Percentiles rank a stretch among this genome's conserved stretches.
These are phyloP conservation scores for Donacobius atricapilla DNA, from an alignment of 2,113 vertebrate genomes.

Conservation along the genomic window DNA sequence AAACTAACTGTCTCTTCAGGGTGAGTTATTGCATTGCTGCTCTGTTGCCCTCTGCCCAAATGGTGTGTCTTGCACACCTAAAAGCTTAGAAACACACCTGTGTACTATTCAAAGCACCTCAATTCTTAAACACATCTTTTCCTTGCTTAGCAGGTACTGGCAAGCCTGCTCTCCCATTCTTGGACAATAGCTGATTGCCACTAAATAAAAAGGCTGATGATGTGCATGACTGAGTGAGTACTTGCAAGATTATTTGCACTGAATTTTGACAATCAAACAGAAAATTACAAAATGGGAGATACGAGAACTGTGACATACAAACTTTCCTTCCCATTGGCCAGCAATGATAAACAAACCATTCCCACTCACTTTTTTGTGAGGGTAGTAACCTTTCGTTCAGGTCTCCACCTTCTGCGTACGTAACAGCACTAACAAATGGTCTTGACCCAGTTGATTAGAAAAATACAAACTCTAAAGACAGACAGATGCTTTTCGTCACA, in stretches of 20 bases:
- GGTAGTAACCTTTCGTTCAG: not conserved
- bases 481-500: not conserved
- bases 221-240: not conserved
- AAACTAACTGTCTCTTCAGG: rapidly evolving
- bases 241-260: not conserved
- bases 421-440: not conserved
- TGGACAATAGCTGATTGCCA: not conserved
- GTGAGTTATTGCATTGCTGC: rapidly evolving
- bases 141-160: not conserved
- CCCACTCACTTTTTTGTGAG: not conserved
- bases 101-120: not conserved
- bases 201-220: not conserved
- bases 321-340: not conserved
- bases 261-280: not conserved
- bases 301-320: not conserved
- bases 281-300: not conserved
- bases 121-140: not conserved
- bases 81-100: not conserved
- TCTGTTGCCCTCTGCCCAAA: not conserved
- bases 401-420: not conserved
- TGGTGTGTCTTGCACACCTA: not conserved
- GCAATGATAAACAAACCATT: not conserved
- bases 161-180: not conserved
- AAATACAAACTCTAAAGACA: not conserved
- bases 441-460: not conserved